Conservation (phyloP, 2,113 vertebrate species). For the Macroglossus sobrinus region DNA sequence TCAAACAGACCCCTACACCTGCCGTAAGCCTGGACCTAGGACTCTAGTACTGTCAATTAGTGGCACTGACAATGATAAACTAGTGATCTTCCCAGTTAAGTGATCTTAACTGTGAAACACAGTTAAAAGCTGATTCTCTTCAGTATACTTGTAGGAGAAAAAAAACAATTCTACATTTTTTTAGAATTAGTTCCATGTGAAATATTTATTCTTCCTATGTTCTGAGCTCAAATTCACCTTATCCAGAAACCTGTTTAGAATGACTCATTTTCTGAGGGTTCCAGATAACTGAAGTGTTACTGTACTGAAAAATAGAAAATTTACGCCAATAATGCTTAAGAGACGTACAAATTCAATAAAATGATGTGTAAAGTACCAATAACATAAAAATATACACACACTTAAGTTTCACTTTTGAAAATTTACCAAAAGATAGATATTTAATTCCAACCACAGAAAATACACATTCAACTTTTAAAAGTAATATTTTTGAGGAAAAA, state of each 20-base stretch:
- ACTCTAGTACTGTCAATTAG: neutral
- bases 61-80: neutral
- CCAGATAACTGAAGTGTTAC: neutral
- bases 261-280: neutral
- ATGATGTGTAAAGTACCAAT: neutral
- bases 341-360: neutral
- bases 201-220: neutral
- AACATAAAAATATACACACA: neutral
- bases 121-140: conserved; percentile 15
- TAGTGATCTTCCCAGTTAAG: neutral
- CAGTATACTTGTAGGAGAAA: neutral
- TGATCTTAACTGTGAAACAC: no score
- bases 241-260: neutral
- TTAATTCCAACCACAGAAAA: conserved; percentile 36
- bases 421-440: neutral
- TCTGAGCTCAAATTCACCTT: neutral
- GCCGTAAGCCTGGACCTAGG: neutral
- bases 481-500: neutral
- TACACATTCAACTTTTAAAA: neutral
- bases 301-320: neutral
- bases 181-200: neutral
- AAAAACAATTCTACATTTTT: neutral
- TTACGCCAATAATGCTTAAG: neutral
- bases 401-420: neutral
- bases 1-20: neutral